phyloP scores from a whole-genome alignment of 2,113 vertebrate species.

The Grus americana region DNA sequence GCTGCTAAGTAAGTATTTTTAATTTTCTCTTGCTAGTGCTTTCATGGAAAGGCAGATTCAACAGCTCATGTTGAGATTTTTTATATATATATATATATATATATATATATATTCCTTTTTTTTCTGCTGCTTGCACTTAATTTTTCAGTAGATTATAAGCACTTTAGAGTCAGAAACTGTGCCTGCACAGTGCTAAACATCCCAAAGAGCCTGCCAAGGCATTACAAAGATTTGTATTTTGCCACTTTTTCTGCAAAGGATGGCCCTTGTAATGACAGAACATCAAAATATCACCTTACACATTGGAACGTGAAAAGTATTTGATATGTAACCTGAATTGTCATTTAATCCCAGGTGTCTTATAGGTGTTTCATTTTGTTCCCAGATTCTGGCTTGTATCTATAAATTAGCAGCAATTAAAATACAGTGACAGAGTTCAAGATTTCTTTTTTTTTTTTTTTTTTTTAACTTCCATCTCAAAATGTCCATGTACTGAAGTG shows the following conservation, averaged over 20 bases:
- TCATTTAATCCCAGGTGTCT: neutral
- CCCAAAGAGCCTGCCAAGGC: neutral
- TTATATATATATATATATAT: too few relatives aligned
- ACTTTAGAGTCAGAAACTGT: neutral
- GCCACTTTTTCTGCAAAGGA: neutral
- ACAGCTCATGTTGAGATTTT: neutral
- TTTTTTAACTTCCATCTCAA: neutral
- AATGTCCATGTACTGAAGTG: neutral
- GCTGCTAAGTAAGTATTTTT: slow-evolving; percentile 86
- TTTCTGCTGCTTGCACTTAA: neutral
- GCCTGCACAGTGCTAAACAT: neutral
- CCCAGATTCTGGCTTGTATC: neutral
- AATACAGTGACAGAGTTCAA: neutral
- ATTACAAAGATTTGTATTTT: neutral
- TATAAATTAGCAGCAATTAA: neutral
- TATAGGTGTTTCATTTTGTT: neutral
- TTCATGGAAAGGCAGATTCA: neutral
- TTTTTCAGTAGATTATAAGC: neutral
- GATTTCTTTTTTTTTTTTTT: neutral
- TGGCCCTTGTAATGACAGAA: neutral
- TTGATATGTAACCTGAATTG: neutral
- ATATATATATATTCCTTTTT: neutral
- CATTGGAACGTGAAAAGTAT: neutral
- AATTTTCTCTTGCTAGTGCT: neutral
- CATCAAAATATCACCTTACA: neutral